Conservation (phyloP, 2,888 invertebrate species). For the Drosophila recens region DNA sequence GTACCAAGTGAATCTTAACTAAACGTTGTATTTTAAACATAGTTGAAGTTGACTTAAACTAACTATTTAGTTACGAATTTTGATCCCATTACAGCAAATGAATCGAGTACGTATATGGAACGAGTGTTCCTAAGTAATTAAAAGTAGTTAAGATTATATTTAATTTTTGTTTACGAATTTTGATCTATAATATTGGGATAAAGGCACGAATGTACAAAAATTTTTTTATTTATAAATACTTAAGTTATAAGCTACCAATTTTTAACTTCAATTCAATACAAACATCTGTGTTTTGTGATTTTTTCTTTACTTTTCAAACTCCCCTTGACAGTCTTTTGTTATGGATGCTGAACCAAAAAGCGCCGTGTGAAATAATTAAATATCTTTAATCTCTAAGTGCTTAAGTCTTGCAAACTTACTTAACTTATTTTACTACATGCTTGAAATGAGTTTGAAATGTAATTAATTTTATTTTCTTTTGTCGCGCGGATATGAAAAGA, state of each 20-base stretch:
- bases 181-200: conserved; percentile 39
- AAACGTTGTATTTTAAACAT: conserved; percentile 40
- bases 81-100: conserved; percentile 67
- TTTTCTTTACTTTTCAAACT: conserved; percentile 11
- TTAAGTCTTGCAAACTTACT: conserved; percentile 41
- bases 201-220: conserved; percentile 65
- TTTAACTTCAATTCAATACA: conserved; percentile 33
- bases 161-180: conserved; percentile 27
- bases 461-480: conserved; percentile 1
- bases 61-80: conserved; percentile 41
- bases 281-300: conserved; percentile 9
- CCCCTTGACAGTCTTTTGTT: conserved; percentile 45
- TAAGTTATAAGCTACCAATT: conserved; percentile 15
- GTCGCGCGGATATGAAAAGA: conserved; percentile 59
- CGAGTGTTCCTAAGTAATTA: conserved; percentile 38
- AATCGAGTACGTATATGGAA: conserved; percentile 42
- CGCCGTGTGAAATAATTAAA: conserved; percentile 10
- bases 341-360: conserved; percentile 39
- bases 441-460: conserved; percentile 22
- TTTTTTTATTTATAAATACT: conserved; percentile 19
- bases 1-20: conserved; percentile 29
- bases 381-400: conserved; percentile 36
- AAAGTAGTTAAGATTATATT: conserved; percentile 1
- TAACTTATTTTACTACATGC: conserved; percentile 26
- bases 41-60: conserved; percentile 41